Evolutionary conservation across 1,140 invertebrate genomes (phyloP), one percentile per base, ranked within the genome.

Genomic region (Phymorhynchus buccinoides): DNA sequence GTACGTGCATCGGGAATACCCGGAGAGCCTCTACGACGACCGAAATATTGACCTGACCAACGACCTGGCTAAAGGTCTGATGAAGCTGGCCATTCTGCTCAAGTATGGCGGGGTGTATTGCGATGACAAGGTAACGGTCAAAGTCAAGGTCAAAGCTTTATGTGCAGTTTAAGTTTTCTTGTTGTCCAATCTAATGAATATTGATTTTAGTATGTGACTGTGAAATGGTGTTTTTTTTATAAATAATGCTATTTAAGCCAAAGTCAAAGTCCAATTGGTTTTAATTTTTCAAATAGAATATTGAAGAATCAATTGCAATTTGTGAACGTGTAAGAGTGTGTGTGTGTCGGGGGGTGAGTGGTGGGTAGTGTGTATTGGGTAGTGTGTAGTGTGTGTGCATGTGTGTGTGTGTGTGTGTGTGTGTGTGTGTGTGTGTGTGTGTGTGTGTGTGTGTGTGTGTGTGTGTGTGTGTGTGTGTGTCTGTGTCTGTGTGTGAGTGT

Each of bases 51-150:
- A 82, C 39, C 85, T 88, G 83, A 87, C 86, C 35, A 78, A 62
- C 35, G 48, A 83, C 44, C 68, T 87, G 48, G 86, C 86, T 9
- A 14, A 73, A 16, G 86, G 81, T n/a, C 84, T 87, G 27, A 88
- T 88, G 86, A 62, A 83, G 30, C 32, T 87, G 14, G 44, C 68
- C 78, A 88, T 88, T n/a, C 80, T 88, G 3, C 83, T 88, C 4
- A 88, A 88, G 79, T 88, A 88, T 75, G 88, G 88, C 22, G 88
- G 88, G 9, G 79, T 88, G 6, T 88, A 86, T 68, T 85, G 85
- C 42, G 88, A 88, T 66, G 68, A 71, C 48, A 86, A 87, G 18
- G 56, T 62, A 62, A n/a, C n/a, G n/a, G n/a, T n/a, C n/a, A n/a
- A n/a, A n/a, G n/a, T n/a, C n/a, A n/a, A n/a, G n/a, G n/a, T n/a